phyloP scores from a whole-genome alignment of 2,888 invertebrate genomes.

The Tineola bisselliella region DNA sequence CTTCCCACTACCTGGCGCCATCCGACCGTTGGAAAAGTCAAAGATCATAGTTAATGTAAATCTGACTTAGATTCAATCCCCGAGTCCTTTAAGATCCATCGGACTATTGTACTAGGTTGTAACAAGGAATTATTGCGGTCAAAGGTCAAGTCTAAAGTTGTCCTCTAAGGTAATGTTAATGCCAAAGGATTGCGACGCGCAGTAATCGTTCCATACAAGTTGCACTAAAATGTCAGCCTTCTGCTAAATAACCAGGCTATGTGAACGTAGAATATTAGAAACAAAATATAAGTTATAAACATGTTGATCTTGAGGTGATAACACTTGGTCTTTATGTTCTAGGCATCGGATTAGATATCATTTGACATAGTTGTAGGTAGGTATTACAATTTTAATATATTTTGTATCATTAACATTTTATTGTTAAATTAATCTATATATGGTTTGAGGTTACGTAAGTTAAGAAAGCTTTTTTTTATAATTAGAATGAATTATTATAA shows the following conservation, averaged over 20 bases:
- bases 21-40: not conserved
- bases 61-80: not conserved
- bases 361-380: no score
- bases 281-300: slow-evolving; percentile 17
- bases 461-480: no score
- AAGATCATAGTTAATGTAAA: slow-evolving; percentile 5
- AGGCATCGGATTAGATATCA: not conserved
- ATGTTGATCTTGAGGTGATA: not conserved
- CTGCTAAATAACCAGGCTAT: slow-evolving; percentile 29
- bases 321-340: not conserved
- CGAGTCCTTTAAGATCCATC: not conserved
- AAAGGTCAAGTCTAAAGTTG: slow-evolving; percentile 15
- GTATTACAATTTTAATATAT: no score
- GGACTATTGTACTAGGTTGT: not conserved
- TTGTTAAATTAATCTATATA: no score
- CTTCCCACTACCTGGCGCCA: not conserved
- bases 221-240: slow-evolving; percentile 37
- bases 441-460: no score
- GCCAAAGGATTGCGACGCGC: slow-evolving; percentile 33
- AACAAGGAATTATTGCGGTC: slow-evolving; percentile 4
- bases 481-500: no score
- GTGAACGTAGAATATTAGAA: slow-evolving; percentile 23
- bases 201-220: slow-evolving; percentile 32
- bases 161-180: slow-evolving; percentile 36
- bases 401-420: no score